Evolutionary conservation across 2,113 vertebrate genomes (phyloP).

Genomic region (Perca fluviatilis): DNA sequence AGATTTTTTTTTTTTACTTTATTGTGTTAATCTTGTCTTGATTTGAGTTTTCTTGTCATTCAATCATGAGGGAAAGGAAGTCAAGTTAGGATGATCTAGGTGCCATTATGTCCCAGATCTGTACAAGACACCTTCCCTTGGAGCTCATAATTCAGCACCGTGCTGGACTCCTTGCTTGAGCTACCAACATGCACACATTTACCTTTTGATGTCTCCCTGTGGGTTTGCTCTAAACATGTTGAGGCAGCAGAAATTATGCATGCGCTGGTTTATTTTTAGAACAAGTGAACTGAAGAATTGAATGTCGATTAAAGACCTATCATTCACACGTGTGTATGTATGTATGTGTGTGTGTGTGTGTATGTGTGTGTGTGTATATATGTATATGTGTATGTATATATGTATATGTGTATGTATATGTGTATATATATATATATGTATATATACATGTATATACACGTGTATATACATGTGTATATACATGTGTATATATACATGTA

Average conservation of each 20-base stretch:
- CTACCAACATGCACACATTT: background rate
- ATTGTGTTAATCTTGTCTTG: background rate
- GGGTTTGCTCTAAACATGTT: constrained; percentile 12
- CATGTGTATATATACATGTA: too few relatives aligned
- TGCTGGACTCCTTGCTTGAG: background rate
- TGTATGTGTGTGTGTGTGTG: too few relatives aligned
- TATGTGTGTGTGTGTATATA: too few relatives aligned
- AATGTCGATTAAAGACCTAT: background rate
- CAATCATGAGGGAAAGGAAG: background rate
- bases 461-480: too few relatives aligned
- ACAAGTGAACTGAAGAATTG: background rate
- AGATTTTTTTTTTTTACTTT: background rate
- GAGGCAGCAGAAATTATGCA: constrained; percentile 36
- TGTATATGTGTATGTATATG: too few relatives aligned
- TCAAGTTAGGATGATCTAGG: too few relatives aligned
- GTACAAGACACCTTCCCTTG: too few relatives aligned
- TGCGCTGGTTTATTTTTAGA: constrained; percentile 55
- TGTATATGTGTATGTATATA: too few relatives aligned
- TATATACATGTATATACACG: too few relatives aligned
- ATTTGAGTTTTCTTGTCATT: background rate
- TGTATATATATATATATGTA: too few relatives aligned
- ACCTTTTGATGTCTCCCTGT: background rate
- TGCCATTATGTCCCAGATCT: background rate
- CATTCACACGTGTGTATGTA: too few relatives aligned
- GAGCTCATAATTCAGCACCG: background rate